Evolutionary conservation across 2,113 vertebrate species (phyloP).

Genomic region (Syrmaticus mikado): DNA sequence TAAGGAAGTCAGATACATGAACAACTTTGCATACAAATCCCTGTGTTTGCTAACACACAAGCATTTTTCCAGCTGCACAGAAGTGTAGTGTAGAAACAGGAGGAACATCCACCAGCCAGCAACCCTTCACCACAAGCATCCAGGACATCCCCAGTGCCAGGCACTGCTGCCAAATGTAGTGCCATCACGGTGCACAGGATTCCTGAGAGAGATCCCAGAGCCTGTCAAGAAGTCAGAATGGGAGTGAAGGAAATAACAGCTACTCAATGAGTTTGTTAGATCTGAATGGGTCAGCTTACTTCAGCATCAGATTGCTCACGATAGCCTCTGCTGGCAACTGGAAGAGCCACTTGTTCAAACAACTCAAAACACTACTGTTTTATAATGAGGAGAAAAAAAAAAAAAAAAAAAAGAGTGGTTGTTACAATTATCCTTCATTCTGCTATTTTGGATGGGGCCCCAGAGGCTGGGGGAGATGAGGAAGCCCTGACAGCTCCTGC

Average conservation of each 20-base stretch:
- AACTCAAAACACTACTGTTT: constrained; percentile 75
- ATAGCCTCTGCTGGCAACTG: constrained; percentile 68
- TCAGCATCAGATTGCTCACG: constrained; percentile 63
- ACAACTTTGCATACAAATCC: neutral
- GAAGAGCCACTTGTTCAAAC: constrained; percentile 77
- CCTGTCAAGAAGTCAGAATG: constrained; percentile 67
- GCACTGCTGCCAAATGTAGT: constrained; percentile 50
- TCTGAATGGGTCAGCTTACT: constrained; percentile 62
- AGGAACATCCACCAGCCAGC: constrained; percentile 15
- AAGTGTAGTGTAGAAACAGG: constrained; percentile 21
- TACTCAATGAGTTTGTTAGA: constrained; percentile 47
- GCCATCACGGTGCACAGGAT: constrained; percentile 36
- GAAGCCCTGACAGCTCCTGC: constrained; percentile 70
- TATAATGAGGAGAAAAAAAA: constrained; percentile 53
- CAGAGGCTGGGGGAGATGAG: constrained; percentile 65
- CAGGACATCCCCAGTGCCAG: constrained; percentile 26
- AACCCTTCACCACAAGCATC: constrained; percentile 49
- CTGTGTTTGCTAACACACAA: neutral
- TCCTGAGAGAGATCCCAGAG: constrained; percentile 78
- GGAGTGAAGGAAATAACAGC: constrained; percentile 36
- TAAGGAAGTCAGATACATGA: constrained; percentile 42
- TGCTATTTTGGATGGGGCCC: constrained; percentile 58
- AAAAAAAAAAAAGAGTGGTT: constrained; percentile 50
- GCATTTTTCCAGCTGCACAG: constrained; percentile 31
- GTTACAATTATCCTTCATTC: constrained; percentile 80